phyloP scores from a whole-genome alignment of 2,888 invertebrate genomes.

The Drosophila suboccidentalis region DNA sequence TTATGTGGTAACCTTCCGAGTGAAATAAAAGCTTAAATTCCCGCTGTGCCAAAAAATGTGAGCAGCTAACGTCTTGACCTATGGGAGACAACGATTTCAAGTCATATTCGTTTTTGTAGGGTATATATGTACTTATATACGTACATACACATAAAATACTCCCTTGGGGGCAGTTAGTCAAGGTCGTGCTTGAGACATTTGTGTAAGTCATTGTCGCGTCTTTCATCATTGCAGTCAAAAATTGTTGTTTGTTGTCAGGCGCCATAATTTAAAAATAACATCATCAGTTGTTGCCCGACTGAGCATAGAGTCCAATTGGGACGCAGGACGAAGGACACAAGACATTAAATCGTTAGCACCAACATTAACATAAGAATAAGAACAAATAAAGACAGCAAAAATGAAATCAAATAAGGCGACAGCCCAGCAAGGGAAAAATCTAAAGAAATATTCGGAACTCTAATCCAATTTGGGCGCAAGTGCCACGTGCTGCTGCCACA shows the following conservation, averaged over 20 bases:
- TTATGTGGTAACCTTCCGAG: conserved; percentile 30
- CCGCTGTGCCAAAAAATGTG: conserved; percentile 48
- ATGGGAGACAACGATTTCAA: conserved; percentile 6
- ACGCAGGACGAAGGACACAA: conserved; percentile 6
- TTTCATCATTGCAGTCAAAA: conserved; percentile 62
- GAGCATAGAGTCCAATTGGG: conserved; percentile 8
- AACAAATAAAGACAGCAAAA: background rate
- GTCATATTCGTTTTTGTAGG: conserved; percentile 4
- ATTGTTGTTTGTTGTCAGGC: conserved; percentile 46
- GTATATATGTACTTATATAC: conserved; percentile 3
- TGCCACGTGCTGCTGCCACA: conserved; percentile 47
- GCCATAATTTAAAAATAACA: conserved; percentile 66
- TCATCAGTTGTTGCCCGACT: background rate
- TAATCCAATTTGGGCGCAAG: conserved; percentile 50
- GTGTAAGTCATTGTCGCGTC: conserved; percentile 56
- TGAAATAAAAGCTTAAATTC: conserved; percentile 42
- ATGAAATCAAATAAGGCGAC: conserved; percentile 37
- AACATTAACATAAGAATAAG: conserved; percentile 24
- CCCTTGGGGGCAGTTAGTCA: conserved; percentile 11
- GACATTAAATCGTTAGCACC: conserved; percentile 57
- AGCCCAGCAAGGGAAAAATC: conserved; percentile 12
- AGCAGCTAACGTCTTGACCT: conserved; percentile 50
- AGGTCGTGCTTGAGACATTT: conserved; percentile 49
- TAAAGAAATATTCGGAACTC: background rate
- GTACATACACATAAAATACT: background rate